Evolutionary conservation across 2,888 invertebrate species (phyloP), one percentile per base, ranked within the genome.

Genomic region (Harmothoe impar): DNA sequence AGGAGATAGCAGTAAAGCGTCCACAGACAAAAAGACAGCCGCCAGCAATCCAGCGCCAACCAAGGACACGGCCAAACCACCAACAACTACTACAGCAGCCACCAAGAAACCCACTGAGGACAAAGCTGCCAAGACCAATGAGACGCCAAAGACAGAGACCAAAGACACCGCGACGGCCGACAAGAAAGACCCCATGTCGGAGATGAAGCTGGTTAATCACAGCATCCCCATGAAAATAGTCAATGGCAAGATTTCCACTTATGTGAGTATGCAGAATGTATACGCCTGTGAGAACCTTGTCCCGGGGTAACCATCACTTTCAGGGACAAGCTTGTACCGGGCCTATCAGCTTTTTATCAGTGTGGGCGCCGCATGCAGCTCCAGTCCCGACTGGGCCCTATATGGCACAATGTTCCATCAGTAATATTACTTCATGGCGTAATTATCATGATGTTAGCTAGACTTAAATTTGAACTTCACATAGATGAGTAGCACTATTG

Each of bases 141-240:
- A 25, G 25, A 77, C 77, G 3, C 43, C 43, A 43, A 43, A 43
- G 3, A 31, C 31, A 7, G 29, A 77, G 31, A 29, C 5, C 3
- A 31, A 77, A 25, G 5, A 29, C 31, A 29, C 5, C 17, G 7
- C 17, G 17, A 29, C 29, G 77, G 20, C 10, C 0, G 31, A 77
- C 29, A 23, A 77, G 25, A 25, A n/a, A 77, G 77, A 77, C 15
- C n/a, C 62, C 15, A 15, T 15, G 20, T 5, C 15, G 25, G 89
- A 89, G 10, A 17, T 89, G 62, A 89, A 89, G 35, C 89, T 89
- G 15, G 89, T 89, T 12, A 89, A 89, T 29, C 31, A 86, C 23
- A 84, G 84, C 15, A 90, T 90, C 29, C 90, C 90, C 23, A 43
- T 90, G 35, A 25, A 12, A 31, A 23, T 68, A 1, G 0, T n/a